Conservation (phyloP, 2,113 vertebrate genomes). For the Anthoscopus minutus region DNA sequence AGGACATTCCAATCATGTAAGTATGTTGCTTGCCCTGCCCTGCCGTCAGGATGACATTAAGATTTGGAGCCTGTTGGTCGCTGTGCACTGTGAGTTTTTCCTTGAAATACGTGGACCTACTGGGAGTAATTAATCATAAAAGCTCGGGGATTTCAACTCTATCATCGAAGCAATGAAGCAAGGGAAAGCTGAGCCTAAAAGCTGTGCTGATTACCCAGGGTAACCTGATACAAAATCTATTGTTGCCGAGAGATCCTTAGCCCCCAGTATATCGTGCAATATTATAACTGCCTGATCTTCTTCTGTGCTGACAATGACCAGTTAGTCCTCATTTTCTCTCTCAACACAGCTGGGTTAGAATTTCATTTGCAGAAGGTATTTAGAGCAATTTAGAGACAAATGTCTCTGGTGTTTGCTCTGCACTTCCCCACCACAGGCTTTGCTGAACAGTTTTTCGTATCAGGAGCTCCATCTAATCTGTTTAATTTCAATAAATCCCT, state of each 20-base stretch:
- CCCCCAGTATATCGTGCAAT: constrained; percentile 76
- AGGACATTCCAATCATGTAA: neutral
- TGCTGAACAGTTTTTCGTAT: constrained; percentile 74
- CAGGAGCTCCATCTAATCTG: constrained; percentile 79
- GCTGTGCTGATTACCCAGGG: constrained; percentile 83
- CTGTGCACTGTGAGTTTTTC: constrained; percentile 63
- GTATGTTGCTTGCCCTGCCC: neutral
- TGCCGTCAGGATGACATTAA: constrained; percentile 58
- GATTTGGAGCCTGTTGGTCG: constrained; percentile 67
- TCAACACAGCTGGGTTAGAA: constrained; percentile 74
- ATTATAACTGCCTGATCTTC: constrained; percentile 82
- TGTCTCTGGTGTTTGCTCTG: constrained; percentile 77
- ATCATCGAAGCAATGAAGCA: constrained; percentile 80
- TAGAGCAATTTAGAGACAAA: constrained; percentile 81
- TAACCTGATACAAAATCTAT: constrained; percentile 95
- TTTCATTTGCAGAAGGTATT: constrained; percentile 81
- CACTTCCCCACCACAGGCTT: constrained; percentile 76
- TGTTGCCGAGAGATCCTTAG: constrained; percentile 84
- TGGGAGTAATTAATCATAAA: constrained; percentile 86
- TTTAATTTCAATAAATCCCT: constrained; percentile 83
- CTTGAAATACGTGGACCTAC: constrained; percentile 77
- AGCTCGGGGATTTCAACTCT: constrained; percentile 84
- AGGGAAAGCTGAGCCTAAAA: constrained; percentile 92
- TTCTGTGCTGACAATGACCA: constrained; percentile 71
- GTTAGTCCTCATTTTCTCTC: constrained; percentile 74